Percentiles rank a stretch among this genome's conserved stretches.
Conservation (phyloP, 2,888 invertebrate species). For the Stratiomys singularior region DNA sequence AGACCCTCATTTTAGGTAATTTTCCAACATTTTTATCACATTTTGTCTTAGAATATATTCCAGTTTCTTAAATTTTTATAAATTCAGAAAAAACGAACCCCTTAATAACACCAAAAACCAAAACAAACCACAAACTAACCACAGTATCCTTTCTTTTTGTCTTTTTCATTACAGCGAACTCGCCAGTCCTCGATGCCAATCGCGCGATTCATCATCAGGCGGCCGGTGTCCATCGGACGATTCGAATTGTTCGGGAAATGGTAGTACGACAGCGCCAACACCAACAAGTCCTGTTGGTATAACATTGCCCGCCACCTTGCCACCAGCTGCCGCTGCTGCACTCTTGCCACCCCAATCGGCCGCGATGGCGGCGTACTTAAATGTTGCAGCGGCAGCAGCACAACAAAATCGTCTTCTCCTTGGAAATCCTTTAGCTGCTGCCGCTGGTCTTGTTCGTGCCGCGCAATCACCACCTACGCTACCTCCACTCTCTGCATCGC, state of each 20-base stretch:
- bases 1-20: too few species aligned
- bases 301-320: constrained; percentile 74
- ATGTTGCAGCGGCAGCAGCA: constrained; percentile 77
- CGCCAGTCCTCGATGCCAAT: constrained; percentile 81
- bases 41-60: too few species aligned
- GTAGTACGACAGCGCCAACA: constrained; percentile 67
- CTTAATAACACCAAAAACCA: too few species aligned
- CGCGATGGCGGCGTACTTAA: constrained; percentile 83
- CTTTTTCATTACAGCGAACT: constrained; percentile 75
- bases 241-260: constrained; percentile 77
- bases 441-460: constrained; percentile 71
- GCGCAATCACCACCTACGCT: constrained; percentile 64
- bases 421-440: constrained; percentile 78
- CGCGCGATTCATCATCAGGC: constrained; percentile 79
- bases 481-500: constrained; percentile 65
- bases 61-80: too few species aligned
- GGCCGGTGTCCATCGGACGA: constrained; percentile 82
- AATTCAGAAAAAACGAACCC: too few species aligned
- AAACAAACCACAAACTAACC: too few species aligned
- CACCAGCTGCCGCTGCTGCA: constrained; percentile 72
- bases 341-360: constrained; percentile 82
- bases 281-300: constrained; percentile 74
- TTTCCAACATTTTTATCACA: too few species aligned
- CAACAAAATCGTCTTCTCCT: constrained; percentile 80
- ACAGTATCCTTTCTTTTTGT: too few species aligned